Evolutionary conservation across 2,888 invertebrate genomes (phyloP).

Genomic region (Julus scandinavius): DNA sequence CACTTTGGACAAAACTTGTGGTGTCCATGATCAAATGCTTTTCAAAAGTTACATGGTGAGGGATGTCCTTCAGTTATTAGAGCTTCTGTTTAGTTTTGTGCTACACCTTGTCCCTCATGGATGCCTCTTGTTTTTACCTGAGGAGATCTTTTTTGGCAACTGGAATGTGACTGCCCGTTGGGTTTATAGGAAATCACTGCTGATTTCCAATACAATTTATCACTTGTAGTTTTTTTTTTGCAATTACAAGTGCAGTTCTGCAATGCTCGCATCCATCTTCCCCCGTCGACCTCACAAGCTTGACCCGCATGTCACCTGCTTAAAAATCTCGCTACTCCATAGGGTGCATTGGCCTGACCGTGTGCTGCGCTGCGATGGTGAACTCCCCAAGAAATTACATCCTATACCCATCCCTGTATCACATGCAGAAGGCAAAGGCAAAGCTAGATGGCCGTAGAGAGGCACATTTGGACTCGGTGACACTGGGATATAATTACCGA

Average conservation of each 20-base stretch:
- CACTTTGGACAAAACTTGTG: background rate
- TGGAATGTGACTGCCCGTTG: background rate
- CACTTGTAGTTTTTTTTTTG: slow-evolving; percentile 2
- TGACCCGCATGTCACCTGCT: slow-evolving; percentile 39
- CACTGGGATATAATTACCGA: background rate
- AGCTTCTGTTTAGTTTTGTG: background rate
- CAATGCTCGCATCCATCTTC: background rate
- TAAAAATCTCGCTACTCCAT: slow-evolving; percentile 12
- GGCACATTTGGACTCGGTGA: background rate
- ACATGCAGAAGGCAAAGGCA: background rate
- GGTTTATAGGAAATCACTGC: background rate
- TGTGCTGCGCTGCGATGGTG: background rate
- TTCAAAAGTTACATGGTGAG: too few species aligned
- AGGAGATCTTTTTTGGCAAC: background rate
- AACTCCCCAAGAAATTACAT: background rate
- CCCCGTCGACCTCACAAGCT: slow-evolving; percentile 17
- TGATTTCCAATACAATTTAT: slow-evolving; percentile 24
- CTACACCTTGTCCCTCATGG: background rate
- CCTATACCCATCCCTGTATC: background rate
- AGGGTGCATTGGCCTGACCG: slow-evolving; percentile 46
- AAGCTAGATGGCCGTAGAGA: background rate
- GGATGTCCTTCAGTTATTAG: background rate
- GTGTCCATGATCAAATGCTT: background rate
- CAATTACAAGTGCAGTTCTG: background rate
- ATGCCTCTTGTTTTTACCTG: background rate